Conservation (phyloP, 2,113 vertebrate species). For the Chauna torquata region DNA sequence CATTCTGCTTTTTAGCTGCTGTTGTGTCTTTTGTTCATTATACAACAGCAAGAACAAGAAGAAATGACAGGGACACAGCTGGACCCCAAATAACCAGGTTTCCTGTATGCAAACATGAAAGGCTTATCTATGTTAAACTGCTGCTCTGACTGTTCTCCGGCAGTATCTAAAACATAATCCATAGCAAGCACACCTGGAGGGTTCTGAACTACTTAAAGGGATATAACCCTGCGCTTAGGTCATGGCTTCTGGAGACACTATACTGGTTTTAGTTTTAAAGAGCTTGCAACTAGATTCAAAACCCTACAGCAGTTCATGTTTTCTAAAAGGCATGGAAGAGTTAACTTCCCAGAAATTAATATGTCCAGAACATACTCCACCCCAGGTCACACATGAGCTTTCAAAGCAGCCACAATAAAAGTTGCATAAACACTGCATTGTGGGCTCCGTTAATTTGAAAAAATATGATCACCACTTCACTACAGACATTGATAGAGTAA, state of each 20-base stretch:
- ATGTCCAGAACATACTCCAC: background rate
- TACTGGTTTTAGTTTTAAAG: background rate
- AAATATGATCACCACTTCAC: accelerated
- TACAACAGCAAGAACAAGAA: constrained; percentile 3
- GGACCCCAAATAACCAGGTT: constrained; percentile 52
- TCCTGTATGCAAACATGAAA: constrained; percentile 42
- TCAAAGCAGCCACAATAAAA: background rate
- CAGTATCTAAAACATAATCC: background rate
- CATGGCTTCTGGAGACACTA: background rate
- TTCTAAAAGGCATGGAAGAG: background rate
- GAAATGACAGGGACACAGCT: background rate
- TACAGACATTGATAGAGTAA: background rate
- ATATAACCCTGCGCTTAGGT: background rate
- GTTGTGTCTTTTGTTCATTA: constrained; percentile 35
- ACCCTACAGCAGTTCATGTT: background rate
- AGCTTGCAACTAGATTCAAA: background rate
- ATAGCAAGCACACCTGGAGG: background rate
- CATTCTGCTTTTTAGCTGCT: constrained; percentile 28
- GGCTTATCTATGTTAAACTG: constrained; percentile 8
- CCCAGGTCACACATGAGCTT: background rate
- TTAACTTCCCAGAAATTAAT: background rate
- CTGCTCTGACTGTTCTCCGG: constrained; percentile 36
- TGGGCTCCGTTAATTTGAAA: background rate
- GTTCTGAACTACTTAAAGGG: background rate
- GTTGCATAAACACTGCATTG: accelerated